These are phyloP conservation scores for Drosophila carrolli DNA, from an alignment of 1,140 invertebrate species.

Conservation along the genomic window DNA sequence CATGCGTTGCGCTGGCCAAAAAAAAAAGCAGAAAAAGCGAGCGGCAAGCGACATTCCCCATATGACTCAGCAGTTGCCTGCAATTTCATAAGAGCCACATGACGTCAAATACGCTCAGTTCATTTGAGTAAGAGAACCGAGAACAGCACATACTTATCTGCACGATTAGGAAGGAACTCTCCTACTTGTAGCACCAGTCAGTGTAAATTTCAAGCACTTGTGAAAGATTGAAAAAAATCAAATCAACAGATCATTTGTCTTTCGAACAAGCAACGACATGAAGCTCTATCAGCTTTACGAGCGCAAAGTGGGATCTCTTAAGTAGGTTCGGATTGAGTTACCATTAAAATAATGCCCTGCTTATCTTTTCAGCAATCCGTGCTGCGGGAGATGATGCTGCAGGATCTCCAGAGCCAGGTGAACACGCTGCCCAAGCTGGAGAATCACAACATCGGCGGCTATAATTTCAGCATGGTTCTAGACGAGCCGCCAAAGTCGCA, in stretches of 20 bases:
- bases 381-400: constrained; percentile 71
- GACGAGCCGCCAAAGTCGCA: constrained; percentile 60
- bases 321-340: not conserved
- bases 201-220: constrained; percentile 33
- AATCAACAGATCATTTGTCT: constrained; percentile 4
- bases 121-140: not conserved
- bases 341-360: not conserved
- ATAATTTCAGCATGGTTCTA: constrained; percentile 61
- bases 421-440: constrained; percentile 70
- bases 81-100: constrained; percentile 48
- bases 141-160: constrained; percentile 15
- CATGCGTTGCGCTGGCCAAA: constrained; percentile 1
- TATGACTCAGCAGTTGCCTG: constrained; percentile 31
- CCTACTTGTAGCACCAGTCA: constrained; percentile 2
- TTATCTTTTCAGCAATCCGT: constrained; percentile 67
- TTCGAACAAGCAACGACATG: constrained; percentile 25
- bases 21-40: not conserved
- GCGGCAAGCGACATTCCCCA: constrained; percentile 9
- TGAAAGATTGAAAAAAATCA: constrained; percentile 27
- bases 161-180: constrained; percentile 16
- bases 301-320: constrained; percentile 18
- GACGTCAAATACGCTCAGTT: constrained; percentile 29
- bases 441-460: constrained; percentile 71
- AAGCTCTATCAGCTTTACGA: constrained; percentile 48
- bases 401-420: constrained; percentile 60